Percentiles rank a stretch among this genome's conserved stretches.
Evolutionary conservation across 2,888 invertebrate genomes (phyloP).

Genomic region (Pyrrhia umbra): DNA sequence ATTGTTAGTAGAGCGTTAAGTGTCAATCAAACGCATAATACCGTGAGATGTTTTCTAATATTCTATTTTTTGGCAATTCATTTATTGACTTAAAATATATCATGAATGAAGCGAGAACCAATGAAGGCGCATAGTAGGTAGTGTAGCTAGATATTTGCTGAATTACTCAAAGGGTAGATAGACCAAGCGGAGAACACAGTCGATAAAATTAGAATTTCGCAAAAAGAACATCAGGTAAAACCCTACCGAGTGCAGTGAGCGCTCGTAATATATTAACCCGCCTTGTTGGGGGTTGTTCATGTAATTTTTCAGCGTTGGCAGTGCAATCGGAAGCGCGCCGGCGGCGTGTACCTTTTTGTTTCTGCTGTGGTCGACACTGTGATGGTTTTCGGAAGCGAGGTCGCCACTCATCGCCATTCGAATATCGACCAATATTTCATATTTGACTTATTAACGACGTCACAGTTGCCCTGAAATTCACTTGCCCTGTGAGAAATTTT

Average conservation of each 20-base stretch:
- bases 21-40: constrained; percentile 46
- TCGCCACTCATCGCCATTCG: constrained; percentile 80
- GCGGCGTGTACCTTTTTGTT: constrained; percentile 86
- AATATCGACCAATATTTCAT: constrained; percentile 84
- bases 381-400: constrained; percentile 88
- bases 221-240: constrained; percentile 58
- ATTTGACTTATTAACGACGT: constrained; percentile 81
- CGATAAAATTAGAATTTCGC: constrained; percentile 62
- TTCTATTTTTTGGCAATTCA: constrained; percentile 11
- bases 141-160: constrained; percentile 17
- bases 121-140: background rate
- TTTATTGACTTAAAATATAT: background rate
- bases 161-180: constrained; percentile 39
- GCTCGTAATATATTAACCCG: constrained; percentile 79
- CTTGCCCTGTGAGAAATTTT: constrained; percentile 54
- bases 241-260: constrained; percentile 60
- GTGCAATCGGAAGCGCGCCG: constrained; percentile 88
- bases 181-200: constrained; percentile 41
- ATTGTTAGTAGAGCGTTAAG: constrained; percentile 49
- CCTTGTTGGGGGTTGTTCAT: constrained; percentile 73
- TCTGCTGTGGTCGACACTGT: constrained; percentile 76
- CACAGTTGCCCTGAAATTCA: constrained; percentile 62
- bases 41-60: constrained; percentile 40
- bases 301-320: constrained; percentile 89
- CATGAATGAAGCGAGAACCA: constrained; percentile 11